These are phyloP conservation scores for Sinopyrophorus schimmeli DNA, from an alignment of 2,888 invertebrate species.

Conservation along the genomic window DNA sequence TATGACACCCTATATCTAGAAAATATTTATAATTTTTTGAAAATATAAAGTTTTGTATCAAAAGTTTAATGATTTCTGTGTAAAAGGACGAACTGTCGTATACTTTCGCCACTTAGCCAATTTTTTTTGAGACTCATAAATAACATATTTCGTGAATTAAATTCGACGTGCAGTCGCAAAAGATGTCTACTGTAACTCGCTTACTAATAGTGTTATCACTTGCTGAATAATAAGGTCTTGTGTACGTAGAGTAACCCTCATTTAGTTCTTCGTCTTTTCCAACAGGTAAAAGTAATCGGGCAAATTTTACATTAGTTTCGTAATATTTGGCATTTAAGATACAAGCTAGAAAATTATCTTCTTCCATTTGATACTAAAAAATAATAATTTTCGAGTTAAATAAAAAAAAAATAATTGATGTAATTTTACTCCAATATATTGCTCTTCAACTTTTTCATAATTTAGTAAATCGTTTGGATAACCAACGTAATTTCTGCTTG, in stretches of 20 bases:
- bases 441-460: constrained; percentile 14
- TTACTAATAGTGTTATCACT: constrained; percentile 17
- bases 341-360: constrained; percentile 34
- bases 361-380: constrained; percentile 33
- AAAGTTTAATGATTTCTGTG: too few species aligned
- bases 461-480: constrained; percentile 41
- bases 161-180: neutral
- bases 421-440: constrained; percentile 34
- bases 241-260: constrained; percentile 16
- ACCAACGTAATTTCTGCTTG: constrained; percentile 45
- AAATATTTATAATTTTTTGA: too few species aligned
- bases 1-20: too few species aligned
- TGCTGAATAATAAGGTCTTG: constrained; percentile 4
- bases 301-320: constrained; percentile 32
- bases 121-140: too few species aligned
- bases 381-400: neutral
- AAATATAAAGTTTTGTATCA: too few species aligned
- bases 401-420: constrained; percentile 19
- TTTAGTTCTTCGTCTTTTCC: constrained; percentile 29
- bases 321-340: constrained; percentile 29
- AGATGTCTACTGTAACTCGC: neutral
- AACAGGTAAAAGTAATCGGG: constrained; percentile 32
- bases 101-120: too few species aligned
- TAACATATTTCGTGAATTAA: too few species aligned
- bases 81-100: too few species aligned